phyloP scores from a whole-genome alignment of 2,113 vertebrate genomes.

The Prunella himalayana region DNA sequence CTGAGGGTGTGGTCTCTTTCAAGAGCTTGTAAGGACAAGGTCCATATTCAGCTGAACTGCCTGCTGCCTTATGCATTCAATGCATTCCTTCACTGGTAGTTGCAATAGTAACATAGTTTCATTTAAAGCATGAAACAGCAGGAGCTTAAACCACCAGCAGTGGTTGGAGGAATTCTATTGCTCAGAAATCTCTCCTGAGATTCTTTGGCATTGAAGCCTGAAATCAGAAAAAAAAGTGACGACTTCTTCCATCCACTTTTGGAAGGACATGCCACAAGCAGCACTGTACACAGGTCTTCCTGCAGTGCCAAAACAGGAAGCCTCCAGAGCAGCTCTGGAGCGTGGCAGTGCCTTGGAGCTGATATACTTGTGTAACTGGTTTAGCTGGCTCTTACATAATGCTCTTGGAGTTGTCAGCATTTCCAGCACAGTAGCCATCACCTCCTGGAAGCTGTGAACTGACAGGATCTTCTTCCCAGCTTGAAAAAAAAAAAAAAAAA shows the following conservation, averaged over 20 bases:
- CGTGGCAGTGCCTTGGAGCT: neutral
- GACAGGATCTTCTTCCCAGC: neutral
- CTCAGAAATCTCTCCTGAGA: neutral
- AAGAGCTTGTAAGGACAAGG: neutral
- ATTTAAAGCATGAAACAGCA: neutral
- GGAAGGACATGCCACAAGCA: neutral
- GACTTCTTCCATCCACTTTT: neutral
- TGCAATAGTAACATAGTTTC: neutral
- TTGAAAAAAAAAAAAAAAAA: neutral
- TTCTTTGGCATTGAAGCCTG: neutral
- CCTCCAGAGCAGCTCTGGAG: neutral
- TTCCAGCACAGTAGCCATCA: neutral
- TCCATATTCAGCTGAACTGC: neutral
- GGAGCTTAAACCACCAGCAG: neutral
- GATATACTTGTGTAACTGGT: neutral
- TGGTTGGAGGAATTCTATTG: neutral
- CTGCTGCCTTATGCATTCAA: neutral
- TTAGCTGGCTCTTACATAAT: neutral
- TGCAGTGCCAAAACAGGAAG: neutral
- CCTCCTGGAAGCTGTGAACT: neutral
- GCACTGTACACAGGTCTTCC: neutral
- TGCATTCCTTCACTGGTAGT: neutral
- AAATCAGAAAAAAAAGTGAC: neutral
- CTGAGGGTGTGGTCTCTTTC: neutral
- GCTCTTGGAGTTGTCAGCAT: neutral